Evolutionary conservation across 2,888 invertebrate species (phyloP), one percentile per base, ranked within the genome.

Genomic region (Drosophila affinis): DNA sequence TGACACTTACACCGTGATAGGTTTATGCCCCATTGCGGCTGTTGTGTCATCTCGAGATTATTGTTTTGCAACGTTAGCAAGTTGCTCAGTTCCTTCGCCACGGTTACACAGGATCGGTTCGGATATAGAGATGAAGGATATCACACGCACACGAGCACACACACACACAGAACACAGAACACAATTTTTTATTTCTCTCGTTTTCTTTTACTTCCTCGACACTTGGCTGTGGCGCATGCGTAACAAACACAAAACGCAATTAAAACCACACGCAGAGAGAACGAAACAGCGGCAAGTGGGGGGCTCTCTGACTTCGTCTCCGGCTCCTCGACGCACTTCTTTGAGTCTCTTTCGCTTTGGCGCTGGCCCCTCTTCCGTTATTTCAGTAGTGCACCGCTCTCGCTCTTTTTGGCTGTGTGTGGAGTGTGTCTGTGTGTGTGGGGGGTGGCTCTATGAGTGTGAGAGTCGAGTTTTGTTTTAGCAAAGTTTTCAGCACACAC

Each of bases 1-100:
- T 39, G 61, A 34, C 78, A 91, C 91, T 91, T 91, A 91, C 91
- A 91, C 81, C 81, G 88, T 60, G 91, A 90, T 52, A 91, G 70
- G 78, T 56, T 87, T 73, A 91, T 72, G 76, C 91, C 91, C 91
- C 91, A 91, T 84, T 84, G 83, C 61, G 91, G 91, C 76, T 91
- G 91, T 76, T 87, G 88, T 75, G 90, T 88, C 91, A 91, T 91
- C 79, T 78, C 79, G 72, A 60, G 53, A 29, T 56, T 58, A 39
- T 80, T 83, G 34, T 68, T 72, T 71, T 79, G 87, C 49, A 70
- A 58, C 14, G 85, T 85, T 69, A 86, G 72, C 63, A 86, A 67
- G 29, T 75, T 89, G 24, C 71, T 57, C 61, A 81, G 62, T 79
- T 89, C 89, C 56, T 77, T 84, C 81, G 86, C 86, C 89, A 88